A percentile compares a stretch with the other conserved stretches of the same genome.
These are phyloP conservation scores for Druon quercuslanigerum DNA, from an alignment of 1,140 invertebrate genomes.

Conservation along the genomic window DNA sequence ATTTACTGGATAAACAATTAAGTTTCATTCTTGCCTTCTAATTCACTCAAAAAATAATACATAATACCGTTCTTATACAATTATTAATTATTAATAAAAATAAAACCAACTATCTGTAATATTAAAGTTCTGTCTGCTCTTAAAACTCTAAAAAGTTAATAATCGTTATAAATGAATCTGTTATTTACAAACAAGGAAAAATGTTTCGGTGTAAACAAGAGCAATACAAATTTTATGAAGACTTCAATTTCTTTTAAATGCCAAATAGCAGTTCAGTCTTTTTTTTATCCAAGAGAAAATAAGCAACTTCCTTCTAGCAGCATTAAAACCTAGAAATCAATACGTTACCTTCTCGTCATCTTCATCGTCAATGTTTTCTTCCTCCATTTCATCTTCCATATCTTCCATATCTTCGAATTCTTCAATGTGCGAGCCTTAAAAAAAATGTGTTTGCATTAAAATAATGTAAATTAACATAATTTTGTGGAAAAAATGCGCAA, in stretches of 20 bases:
- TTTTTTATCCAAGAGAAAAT: background rate
- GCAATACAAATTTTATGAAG: too few relatives aligned
- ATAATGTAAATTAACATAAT: constrained; percentile 1
- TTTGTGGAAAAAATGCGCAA: background rate
- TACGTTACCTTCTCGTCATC: constrained; percentile 80
- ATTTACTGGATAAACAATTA: background rate
- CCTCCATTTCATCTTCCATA: constrained; percentile 86
- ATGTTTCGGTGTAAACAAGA: background rate
- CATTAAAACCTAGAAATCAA: constrained; percentile 28
- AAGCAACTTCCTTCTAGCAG: constrained; percentile 43
- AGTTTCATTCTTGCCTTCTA: too few relatives aligned
- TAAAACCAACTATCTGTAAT: background rate
- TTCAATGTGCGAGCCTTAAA: constrained; percentile 79
- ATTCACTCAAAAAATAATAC: too few relatives aligned
- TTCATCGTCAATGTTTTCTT: constrained; percentile 85
- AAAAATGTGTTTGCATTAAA: constrained; percentile 41
- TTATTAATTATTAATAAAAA: constrained; percentile 3
- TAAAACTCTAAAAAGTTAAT: background rate
- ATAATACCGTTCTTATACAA: background rate
- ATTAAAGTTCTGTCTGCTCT: background rate
- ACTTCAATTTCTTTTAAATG: background rate
- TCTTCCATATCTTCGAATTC: constrained; percentile 86
- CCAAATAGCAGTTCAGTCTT: background rate
- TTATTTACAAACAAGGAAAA: background rate
- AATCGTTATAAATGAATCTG: too few relatives aligned